phyloP scores from a whole-genome alignment of 2,797 vertebrate genomes.

The Astyanax mexicanus region DNA sequence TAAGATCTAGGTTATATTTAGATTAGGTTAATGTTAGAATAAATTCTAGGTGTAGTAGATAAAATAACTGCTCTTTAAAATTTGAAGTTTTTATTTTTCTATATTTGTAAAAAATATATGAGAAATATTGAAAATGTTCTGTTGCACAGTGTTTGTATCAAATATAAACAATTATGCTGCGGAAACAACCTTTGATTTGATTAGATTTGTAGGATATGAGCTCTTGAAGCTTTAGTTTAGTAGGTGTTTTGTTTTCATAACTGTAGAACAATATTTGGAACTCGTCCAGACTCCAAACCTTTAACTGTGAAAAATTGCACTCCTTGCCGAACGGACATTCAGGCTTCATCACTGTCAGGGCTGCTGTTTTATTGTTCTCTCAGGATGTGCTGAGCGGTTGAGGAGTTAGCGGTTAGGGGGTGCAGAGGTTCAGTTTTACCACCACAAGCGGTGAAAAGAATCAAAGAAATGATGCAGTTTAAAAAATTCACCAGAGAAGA shows the following conservation, averaged over 20 bases:
- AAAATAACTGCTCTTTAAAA: too few relatives aligned
- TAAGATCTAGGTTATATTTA: too few relatives aligned
- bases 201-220: too few relatives aligned
- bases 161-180: too few relatives aligned
- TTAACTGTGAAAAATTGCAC: not conserved
- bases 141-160: too few relatives aligned
- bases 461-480: not conserved
- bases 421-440: not conserved
- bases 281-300: not conserved
- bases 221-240: too few relatives aligned
- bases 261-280: not conserved
- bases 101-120: too few relatives aligned
- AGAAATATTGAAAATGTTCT: too few relatives aligned
- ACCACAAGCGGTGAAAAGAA: not conserved
- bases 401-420: not conserved
- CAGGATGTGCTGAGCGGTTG: not conserved
- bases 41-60: too few relatives aligned
- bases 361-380: not conserved
- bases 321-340: not conserved
- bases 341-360: not conserved
- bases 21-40: too few relatives aligned
- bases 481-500: not conserved
- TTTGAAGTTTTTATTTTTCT: too few relatives aligned
- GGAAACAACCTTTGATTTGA: too few relatives aligned
- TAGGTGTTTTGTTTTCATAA: not conserved